Evolutionary conservation across 2,113 vertebrate species (phyloP).

Genomic region (Saimiri boliviensis): DNA sequence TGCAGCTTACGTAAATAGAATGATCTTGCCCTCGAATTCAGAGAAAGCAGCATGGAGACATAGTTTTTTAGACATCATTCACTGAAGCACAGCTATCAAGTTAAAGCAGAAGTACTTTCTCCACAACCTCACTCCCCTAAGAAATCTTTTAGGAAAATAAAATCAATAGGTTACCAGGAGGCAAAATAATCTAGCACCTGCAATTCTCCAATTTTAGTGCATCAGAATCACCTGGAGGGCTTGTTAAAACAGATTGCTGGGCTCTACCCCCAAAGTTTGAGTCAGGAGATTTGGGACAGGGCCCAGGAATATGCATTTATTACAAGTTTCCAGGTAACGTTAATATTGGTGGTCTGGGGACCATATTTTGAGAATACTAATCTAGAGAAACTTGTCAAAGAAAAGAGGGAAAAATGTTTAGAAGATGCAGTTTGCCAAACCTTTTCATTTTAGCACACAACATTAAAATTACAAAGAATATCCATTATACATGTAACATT

Average conservation of each 20-base stretch:
- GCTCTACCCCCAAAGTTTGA: not conserved
- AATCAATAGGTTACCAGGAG: not conserved
- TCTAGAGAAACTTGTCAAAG: not conserved
- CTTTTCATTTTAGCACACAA: not conserved
- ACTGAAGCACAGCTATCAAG: not conserved
- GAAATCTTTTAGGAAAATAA: slow-evolving; percentile 12
- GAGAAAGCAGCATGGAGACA: slow-evolving; percentile 42
- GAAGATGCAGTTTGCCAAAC: not conserved
- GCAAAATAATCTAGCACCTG: not conserved
- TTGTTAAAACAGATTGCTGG: not conserved
- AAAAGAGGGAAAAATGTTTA: not conserved
- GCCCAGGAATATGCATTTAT: not conserved
- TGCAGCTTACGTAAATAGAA: slow-evolving; percentile 74
- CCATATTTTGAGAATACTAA: not conserved
- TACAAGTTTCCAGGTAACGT: not conserved
- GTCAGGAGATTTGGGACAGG: not conserved
- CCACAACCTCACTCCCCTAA: not conserved
- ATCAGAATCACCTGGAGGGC: not conserved
- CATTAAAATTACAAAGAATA: not conserved
- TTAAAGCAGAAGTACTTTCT: slow-evolving; percentile 39
- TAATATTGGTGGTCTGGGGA: not conserved
- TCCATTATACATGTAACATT: not conserved
- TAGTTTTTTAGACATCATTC: slow-evolving; percentile 30
- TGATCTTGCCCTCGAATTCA: slow-evolving; percentile 58
- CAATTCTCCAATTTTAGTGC: not conserved